Base-by-base conservation (phyloP, 2,113 vertebrate species). In the Puffinus mauretanicus region DNA sequence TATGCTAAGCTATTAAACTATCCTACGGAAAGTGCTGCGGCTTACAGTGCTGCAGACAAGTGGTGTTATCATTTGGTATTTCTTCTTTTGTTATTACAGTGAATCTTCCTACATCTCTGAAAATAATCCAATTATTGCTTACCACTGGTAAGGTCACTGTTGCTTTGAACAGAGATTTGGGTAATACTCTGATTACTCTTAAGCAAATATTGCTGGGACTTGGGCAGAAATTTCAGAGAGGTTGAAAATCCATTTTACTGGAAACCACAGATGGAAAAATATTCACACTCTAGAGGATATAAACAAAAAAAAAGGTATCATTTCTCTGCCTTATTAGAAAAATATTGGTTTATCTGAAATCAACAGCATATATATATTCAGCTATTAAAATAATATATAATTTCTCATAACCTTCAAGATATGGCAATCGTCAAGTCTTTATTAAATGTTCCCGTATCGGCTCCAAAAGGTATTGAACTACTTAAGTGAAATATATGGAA, bases 91-190 rank as follows among this genome's bases (percentile, higher is more conserved):
- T 93, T 94, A 84, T 87, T 91, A 87, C 90, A 95, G 80, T 93
- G 95, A 88, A 96, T 96, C 94, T 96, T 94, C 93, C 87, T 87
- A 86, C 77, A 85, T 85, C 94, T 95, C 88, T 86, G 95, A 94
- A 97, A 97, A 93, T 95, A 97, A 96, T 96, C 94, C 93, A 97
- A 95, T 97, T 96, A 95, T 87, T 97, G 86, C 93, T 87, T 89
- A 83, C 91, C 86, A 69, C 73, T 65, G 86, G 47, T 96, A 95
- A 96, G 96, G 92, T 94, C 91, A 93, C 96, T 64, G 58, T 60
- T 88, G 92, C 94, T 96, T 95, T 92, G 94, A 94, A 95, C 93
- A 96, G 96, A 97, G 93, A 93, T 96, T 87, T 92, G 83, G 73
- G 60, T 96, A 97, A 95, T 94, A 64, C 94, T 91, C 89, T 92